Evolutionary conservation across 64 coral and sea anemone genomes (phyloP), one percentile per base, ranked within the genome.

Genomic region (Montipora foliosa): DNA sequence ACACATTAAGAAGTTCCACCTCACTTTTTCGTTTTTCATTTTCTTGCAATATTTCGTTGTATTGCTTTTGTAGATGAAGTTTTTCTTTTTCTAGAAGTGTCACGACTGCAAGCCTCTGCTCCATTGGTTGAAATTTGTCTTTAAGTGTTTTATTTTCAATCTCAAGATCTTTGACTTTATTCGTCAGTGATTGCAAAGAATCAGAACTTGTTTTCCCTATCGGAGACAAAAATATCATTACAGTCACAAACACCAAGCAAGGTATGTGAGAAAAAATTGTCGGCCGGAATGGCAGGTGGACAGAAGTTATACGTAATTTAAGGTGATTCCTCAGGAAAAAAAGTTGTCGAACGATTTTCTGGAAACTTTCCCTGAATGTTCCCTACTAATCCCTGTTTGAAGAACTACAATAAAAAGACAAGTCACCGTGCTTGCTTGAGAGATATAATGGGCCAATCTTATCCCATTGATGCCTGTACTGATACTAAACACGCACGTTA

Each of bases 31-130:
- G 58, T 74, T 74, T 93, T 17, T 72, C 75, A 48, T 88, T 77
- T 69, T 93, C 92, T 51, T 88, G 75, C 20, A 80, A 4, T 44
- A 87, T 22, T 79, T 93, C 92, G 47, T 88, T 93, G 44, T 88
- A 48, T 16, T 93, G 92, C 6, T 78, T 64, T 68, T 93, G 92
- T 59, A 93, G 61, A n/a, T 78, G 83, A 66, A 93, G 74, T 58
- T 93, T 93, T 80, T 93, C 92, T 16, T 93, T 93, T 73, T 93
- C 92, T 47, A 93, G 50, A 62, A 88, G 77, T 80, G 92, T 19
- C 66, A 87, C 81, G 4, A 87, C 85, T 9, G 84, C 74, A 1
- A 93, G 74, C 6, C 80, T 77, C 8, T 79, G 76, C 47, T 93
- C 84, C 67, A 76, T 93, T 6, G 76, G 73, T 19, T 68, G 57